Conservation (phyloP, 2,797 vertebrate genomes). For the Chelon labrosus region DNA sequence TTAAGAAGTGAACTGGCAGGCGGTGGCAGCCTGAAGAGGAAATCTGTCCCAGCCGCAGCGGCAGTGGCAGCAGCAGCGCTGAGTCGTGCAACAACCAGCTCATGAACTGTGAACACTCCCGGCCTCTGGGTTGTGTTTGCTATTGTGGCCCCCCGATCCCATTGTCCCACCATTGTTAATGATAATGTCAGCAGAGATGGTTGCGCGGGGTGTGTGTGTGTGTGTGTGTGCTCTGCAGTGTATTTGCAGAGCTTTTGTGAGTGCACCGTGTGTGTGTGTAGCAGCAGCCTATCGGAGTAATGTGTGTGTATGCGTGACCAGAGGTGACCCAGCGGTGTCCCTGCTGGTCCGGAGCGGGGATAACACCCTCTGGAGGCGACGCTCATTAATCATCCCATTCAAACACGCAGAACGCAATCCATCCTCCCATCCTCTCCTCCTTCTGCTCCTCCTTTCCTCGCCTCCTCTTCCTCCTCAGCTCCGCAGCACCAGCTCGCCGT, state of each 20-base stretch:
- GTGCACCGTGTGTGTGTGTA: slow-evolving; percentile 17
- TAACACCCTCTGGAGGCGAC: slow-evolving; percentile 74
- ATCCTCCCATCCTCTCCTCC: slow-evolving; percentile 74
- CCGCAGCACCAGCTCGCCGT: slow-evolving; percentile 58
- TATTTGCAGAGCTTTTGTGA: slow-evolving; percentile 34
- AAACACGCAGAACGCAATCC: slow-evolving; percentile 70
- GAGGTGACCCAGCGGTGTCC: slow-evolving; percentile 77
- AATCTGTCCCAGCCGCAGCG: slow-evolving; percentile 21
- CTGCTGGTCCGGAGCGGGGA: slow-evolving; percentile 76
- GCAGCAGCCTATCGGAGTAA: slow-evolving; percentile 3
- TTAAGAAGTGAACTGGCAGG: slow-evolving; percentile 16
- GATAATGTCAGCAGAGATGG: slow-evolving; percentile 73
- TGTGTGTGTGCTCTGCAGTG: slow-evolving; percentile 37
- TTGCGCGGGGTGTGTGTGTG: slow-evolving; percentile 36
- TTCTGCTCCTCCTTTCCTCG: slow-evolving; percentile 70
- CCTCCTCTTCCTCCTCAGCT: slow-evolving; percentile 63
- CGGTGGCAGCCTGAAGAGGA: slow-evolving; percentile 29
- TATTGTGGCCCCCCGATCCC: slow-evolving; percentile 64
- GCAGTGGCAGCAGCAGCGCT: slow-evolving; percentile 21
- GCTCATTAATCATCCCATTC: slow-evolving; percentile 84
- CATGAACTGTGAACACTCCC: slow-evolving; percentile 63
- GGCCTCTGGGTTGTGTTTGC: slow-evolving; percentile 61
- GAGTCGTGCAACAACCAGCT: slow-evolving; percentile 29
- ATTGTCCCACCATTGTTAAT: slow-evolving; percentile 72
- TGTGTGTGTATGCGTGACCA: slow-evolving; percentile 49